Conservation (phyloP, 2,888 invertebrate species). For the Plagiodera versicolora region DNA sequence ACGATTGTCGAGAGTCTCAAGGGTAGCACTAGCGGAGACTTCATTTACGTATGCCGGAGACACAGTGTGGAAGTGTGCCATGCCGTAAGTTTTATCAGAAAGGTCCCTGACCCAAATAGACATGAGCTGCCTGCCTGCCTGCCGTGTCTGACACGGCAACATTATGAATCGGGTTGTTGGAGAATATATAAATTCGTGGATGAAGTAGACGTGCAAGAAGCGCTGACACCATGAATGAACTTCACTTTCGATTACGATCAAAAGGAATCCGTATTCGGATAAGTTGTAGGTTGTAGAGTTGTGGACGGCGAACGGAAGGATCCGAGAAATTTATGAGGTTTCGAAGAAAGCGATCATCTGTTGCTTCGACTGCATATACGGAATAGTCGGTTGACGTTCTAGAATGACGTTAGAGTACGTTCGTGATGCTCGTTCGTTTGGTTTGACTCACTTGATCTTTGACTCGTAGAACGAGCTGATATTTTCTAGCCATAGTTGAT, state of each 20-base stretch:
- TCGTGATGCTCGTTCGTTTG: background rate
- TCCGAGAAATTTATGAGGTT: background rate
- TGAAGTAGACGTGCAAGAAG: constrained; percentile 33
- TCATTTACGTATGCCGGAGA: constrained; percentile 30
- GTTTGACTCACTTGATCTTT: too few relatives aligned
- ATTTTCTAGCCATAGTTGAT: too few relatives aligned
- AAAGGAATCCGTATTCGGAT: constrained; percentile 41
- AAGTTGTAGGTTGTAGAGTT: constrained; percentile 24
- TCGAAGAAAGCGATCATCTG: constrained; percentile 1
- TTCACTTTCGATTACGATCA: constrained; percentile 38
- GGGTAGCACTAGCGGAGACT: constrained; percentile 19
- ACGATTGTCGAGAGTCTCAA: constrained; percentile 15
- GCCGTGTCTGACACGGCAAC: constrained; percentile 18
- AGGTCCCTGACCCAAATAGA: constrained; percentile 44
- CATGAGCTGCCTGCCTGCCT: too few relatives aligned
- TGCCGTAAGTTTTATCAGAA: constrained; percentile 38
- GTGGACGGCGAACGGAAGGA: constrained; percentile 14
- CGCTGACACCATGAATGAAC: constrained; percentile 36
- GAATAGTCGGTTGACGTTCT: background rate
- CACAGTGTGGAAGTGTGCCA: constrained; percentile 27
- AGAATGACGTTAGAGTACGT: background rate
- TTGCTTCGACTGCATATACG: background rate
- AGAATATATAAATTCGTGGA: constrained; percentile 27
- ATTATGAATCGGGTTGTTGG: constrained; percentile 32
- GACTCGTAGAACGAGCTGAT: too few relatives aligned